Conservation (phyloP, 2,888 invertebrate species). For the Cheilosia variabilis region DNA sequence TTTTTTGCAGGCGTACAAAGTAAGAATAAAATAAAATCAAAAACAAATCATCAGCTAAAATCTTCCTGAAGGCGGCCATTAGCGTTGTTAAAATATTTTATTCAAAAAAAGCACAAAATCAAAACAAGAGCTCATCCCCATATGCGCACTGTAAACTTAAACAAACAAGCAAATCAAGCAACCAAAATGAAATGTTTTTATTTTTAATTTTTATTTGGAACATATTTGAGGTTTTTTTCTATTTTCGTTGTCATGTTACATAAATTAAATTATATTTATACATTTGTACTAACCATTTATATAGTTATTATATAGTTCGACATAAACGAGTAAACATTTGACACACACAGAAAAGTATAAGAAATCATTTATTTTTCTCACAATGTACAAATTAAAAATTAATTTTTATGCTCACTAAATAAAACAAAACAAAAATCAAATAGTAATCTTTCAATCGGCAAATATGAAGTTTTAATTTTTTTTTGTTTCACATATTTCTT, state of each 20-base stretch:
- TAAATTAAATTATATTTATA: constrained; percentile 16
- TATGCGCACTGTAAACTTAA: constrained; percentile 64
- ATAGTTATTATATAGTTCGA: constrained; percentile 45
- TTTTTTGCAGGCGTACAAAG: constrained; percentile 71
- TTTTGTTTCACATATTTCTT: constrained; percentile 30
- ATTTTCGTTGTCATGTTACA: constrained; percentile 24
- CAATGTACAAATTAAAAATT: constrained; percentile 67
- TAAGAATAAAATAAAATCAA: constrained; percentile 34
- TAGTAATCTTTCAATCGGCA: constrained; percentile 54
- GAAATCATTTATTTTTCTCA: constrained; percentile 54
- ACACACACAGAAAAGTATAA: constrained; percentile 28
- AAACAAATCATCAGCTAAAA: constrained; percentile 35
- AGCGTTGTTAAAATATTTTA: constrained; percentile 26
- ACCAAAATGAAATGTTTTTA: constrained; percentile 37
- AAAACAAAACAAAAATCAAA: constrained; percentile 42
- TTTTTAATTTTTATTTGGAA: constrained; percentile 35
- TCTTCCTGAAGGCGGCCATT: constrained; percentile 43
- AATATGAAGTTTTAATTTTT: constrained; percentile 56
- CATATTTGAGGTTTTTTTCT: constrained; percentile 10
- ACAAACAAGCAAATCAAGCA: constrained; percentile 19
- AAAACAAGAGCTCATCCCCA: constrained; percentile 71
- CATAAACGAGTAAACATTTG: constrained; percentile 22
- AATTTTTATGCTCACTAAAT: constrained; percentile 61
- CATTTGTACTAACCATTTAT: constrained; percentile 63
- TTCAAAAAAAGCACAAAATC: constrained; percentile 19